Conservation (phyloP, 2,888 invertebrate species). For the Acrobeloides nanus region DNA sequence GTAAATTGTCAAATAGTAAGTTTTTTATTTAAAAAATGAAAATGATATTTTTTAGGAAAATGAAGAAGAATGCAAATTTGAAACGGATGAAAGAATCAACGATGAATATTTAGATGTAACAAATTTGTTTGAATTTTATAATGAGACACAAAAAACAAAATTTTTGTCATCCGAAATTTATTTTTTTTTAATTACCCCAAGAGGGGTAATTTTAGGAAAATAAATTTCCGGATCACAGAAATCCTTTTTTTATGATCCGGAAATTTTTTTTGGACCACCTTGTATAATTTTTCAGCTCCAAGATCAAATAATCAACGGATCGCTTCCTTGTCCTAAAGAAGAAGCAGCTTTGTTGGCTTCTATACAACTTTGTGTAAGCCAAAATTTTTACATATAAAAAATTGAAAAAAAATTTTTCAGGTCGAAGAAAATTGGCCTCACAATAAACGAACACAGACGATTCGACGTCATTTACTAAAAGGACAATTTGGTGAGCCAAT, state of each 20-base stretch:
- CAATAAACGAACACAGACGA: conserved; percentile 49
- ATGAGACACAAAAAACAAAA: too few relatives aligned
- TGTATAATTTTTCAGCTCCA: conserved; percentile 58
- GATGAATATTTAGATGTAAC: conserved; percentile 59
- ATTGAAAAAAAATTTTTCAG: conserved; percentile 11
- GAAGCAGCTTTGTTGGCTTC: conserved; percentile 64
- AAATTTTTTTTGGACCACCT: too few relatives aligned
- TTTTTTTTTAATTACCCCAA: conserved; percentile 33
- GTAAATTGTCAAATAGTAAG: conserved; percentile 41
- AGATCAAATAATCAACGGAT: conserved; percentile 62
- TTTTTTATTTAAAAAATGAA: too few relatives aligned
- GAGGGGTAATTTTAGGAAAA: too few relatives aligned
- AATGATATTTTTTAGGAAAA: too few relatives aligned
- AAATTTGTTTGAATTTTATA: too few relatives aligned
- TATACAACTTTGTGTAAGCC: conserved; percentile 63
- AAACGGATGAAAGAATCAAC: conserved; percentile 57
- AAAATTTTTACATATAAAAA: conserved; percentile 53
- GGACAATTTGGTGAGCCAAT: conserved; percentile 49
- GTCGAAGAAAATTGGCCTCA: too few relatives aligned
- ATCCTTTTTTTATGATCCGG: neutral
- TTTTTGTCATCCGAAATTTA: too few relatives aligned
- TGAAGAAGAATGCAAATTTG: conserved; percentile 56
- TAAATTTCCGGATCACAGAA: too few relatives aligned
- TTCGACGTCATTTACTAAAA: conserved; percentile 49
- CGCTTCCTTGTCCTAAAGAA: conserved; percentile 63